Evolutionary conservation across 2,888 invertebrate genomes (phyloP).

Genomic region (Coremacera marginata): DNA sequence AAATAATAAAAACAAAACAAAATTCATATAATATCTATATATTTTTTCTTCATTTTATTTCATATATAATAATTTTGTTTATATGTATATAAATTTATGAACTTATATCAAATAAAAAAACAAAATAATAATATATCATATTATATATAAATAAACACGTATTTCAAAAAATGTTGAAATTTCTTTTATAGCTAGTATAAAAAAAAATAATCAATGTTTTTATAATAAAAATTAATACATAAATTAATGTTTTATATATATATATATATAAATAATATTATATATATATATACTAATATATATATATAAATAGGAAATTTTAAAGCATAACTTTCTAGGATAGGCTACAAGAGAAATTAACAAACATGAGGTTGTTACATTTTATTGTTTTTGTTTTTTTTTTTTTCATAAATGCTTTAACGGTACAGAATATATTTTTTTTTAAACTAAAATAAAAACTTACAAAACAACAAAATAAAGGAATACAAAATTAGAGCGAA

Average conservation of each 20-base stretch:
- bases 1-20: conserved; percentile 44
- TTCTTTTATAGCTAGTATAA: conserved; percentile 9
- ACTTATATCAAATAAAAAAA: conserved; percentile 44
- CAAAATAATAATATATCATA: conserved; percentile 38
- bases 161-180: conserved; percentile 39
- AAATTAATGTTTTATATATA: not conserved
- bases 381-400: not conserved
- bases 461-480: not conserved
- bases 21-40: conserved; percentile 44
- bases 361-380: conserved; percentile 8
- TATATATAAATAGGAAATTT: conserved; percentile 31
- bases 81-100: conserved; percentile 41
- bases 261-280: not conserved
- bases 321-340: conserved; percentile 25
- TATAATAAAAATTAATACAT: no score
- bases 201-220: not conserved
- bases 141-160: conserved; percentile 29
- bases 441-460: not conserved
- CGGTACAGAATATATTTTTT: conserved; percentile 31
- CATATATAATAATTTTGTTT: conserved; percentile 33
- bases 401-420: conserved; percentile 43
- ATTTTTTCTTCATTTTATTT: conserved; percentile 42
- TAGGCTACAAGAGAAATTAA: conserved; percentile 8
- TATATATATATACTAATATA: conserved; percentile 2
- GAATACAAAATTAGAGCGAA: not conserved